Evolutionary conservation across 1,140 invertebrate species (phyloP).

Genomic region (Marisa cornuarietis): DNA sequence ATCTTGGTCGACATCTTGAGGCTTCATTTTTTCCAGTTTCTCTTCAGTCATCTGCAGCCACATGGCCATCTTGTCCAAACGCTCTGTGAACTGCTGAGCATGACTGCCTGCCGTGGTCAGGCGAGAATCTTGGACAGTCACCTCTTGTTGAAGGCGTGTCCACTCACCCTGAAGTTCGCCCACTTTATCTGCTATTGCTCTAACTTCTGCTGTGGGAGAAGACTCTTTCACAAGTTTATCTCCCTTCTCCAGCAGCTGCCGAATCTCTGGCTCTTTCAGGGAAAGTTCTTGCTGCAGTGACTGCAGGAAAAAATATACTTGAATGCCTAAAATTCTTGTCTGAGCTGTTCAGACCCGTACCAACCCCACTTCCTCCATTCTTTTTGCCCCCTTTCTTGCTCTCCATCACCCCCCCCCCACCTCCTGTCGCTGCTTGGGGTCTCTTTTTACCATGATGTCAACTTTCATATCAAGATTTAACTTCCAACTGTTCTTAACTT

Average conservation of each 20-base stretch:
- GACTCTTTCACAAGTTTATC: conserved; percentile 76
- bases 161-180: conserved; percentile 47
- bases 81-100: conserved; percentile 87
- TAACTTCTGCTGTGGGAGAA: conserved; percentile 44
- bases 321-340: background rate
- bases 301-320: conserved; percentile 29
- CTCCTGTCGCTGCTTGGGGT: too few relatives aligned
- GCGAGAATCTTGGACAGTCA: conserved; percentile 43
- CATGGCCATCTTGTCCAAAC: conserved; percentile 84
- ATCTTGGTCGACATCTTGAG: conserved; percentile 84
- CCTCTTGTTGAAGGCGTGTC: conserved; percentile 47
- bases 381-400: too few relatives aligned
- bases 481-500: too few relatives aligned
- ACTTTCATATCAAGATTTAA: too few relatives aligned
- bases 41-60: conserved; percentile 90
- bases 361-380: too few relatives aligned
- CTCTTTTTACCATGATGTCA: too few relatives aligned
- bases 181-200: conserved; percentile 44
- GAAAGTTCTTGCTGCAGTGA: conserved; percentile 50
- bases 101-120: conserved; percentile 73
- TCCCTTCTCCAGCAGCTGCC: conserved; percentile 84
- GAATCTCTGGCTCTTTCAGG: conserved; percentile 46
- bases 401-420: too few relatives aligned
- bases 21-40: conserved; percentile 81
- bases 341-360: too few relatives aligned